Conservation (phyloP, 2,888 invertebrate species). For the Clanis bilineata region DNA sequence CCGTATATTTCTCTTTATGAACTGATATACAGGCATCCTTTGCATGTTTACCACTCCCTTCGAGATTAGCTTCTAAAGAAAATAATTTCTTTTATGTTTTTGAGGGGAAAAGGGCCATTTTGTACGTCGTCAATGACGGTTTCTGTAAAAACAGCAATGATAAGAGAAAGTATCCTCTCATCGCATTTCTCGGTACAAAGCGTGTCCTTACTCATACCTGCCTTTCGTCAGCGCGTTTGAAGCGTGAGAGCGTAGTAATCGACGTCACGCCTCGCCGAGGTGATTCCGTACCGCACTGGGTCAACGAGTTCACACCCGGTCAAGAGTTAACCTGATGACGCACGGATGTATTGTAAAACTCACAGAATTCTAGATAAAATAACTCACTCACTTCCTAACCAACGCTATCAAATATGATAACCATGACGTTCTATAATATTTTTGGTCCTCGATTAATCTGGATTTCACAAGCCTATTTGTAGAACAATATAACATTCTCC, state of each 20-base stretch:
- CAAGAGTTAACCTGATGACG: slow-evolving; percentile 35
- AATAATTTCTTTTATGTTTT: background rate
- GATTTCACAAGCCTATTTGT: background rate
- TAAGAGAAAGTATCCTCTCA: slow-evolving; percentile 6
- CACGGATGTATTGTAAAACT: slow-evolving; percentile 26
- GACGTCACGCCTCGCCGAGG: slow-evolving; percentile 20
- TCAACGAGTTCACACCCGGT: slow-evolving; percentile 62
- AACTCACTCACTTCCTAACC: too few species aligned
- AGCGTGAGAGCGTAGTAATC: slow-evolving; percentile 45
- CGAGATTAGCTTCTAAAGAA: background rate
- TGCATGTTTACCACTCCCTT: background rate
- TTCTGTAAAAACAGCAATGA: background rate
- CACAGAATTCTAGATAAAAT: background rate
- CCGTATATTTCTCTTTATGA: background rate
- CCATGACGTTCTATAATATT: too few species aligned
- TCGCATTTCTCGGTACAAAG: slow-evolving; percentile 10
- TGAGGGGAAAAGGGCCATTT: background rate
- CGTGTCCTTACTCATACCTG: slow-evolving; percentile 18
- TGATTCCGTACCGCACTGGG: slow-evolving; percentile 43
- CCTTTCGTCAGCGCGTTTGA: slow-evolving; percentile 46
- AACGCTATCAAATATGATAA: too few species aligned
- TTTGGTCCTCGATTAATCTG: background rate
- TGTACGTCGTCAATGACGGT: background rate
- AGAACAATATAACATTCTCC: background rate
- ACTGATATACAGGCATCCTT: background rate